Percentiles rank a stretch among this genome's conserved stretches.
phyloP scores from a whole-genome alignment of 92 coral and sea anemone species.

The Porites cylindrica region DNA sequence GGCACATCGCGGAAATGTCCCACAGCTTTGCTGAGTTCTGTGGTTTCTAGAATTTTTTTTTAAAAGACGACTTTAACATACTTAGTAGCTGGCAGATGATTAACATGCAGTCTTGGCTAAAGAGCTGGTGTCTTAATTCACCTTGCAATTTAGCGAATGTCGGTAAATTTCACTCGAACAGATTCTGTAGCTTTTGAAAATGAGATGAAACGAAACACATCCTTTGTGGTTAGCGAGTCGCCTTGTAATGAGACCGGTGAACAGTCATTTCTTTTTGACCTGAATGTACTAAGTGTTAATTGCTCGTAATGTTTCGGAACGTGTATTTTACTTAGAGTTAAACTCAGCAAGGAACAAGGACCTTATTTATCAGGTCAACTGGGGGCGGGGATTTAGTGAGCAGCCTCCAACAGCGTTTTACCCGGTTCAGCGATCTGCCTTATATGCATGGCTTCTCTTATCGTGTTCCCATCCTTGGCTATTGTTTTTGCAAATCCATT shows the following conservation, averaged over 20 bases:
- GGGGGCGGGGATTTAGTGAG: constrained; percentile 45
- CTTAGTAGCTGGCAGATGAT: constrained; percentile 3
- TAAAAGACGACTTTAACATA: not conserved
- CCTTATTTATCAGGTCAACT: constrained; percentile 35
- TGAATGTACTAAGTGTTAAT: not conserved
- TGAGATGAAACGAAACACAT: constrained; percentile 27
- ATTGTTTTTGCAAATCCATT: constrained; percentile 41
- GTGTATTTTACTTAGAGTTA: constrained; percentile 3
- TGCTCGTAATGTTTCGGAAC: constrained; percentile 17
- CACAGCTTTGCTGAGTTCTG: constrained; percentile 12
- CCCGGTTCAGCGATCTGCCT: constrained; percentile 26
- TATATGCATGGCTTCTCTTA: constrained; percentile 42
- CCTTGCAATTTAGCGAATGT: constrained; percentile 33
- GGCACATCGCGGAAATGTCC: constrained; percentile 16
- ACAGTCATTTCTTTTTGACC: not conserved
- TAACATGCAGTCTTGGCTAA: constrained; percentile 6
- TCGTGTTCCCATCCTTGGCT: constrained; percentile 27
- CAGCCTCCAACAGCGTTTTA: constrained; percentile 35
- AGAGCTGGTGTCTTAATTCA: constrained; percentile 30
- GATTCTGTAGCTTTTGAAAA: constrained; percentile 31
- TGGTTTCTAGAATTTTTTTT: constrained; percentile 20
- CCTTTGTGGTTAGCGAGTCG: constrained; percentile 19
- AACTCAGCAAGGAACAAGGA: constrained; percentile 46
- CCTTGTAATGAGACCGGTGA: not conserved
- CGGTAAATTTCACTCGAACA: constrained; percentile 20